Conservation (phyloP, 2,888 invertebrate genomes). For the Rhagium mordax region DNA sequence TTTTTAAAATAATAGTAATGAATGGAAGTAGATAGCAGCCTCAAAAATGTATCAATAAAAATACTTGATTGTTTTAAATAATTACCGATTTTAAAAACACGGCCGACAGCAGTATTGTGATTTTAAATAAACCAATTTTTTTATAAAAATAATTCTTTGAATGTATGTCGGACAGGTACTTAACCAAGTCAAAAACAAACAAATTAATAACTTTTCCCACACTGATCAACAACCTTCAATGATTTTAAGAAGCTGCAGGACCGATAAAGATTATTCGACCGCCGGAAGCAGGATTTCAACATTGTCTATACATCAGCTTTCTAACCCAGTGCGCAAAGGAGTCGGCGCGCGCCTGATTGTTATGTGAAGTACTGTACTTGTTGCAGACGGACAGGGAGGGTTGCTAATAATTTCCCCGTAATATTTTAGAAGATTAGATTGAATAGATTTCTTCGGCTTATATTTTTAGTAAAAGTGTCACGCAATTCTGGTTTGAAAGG, state of each 20-base stretch:
- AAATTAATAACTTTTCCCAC: too few species aligned
- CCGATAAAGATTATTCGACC: background rate
- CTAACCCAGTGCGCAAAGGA: background rate
- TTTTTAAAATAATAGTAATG: too few species aligned
- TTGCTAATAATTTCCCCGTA: background rate
- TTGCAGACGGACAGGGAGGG: background rate
- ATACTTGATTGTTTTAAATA: too few species aligned
- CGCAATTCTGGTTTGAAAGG: background rate
- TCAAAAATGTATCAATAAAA: too few species aligned
- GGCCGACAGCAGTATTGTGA: too few species aligned
- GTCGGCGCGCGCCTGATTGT: background rate
- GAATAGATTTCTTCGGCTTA: background rate
- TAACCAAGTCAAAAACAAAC: too few species aligned
- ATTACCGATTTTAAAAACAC: too few species aligned
- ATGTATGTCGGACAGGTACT: too few species aligned
- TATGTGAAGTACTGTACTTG: conserved; percentile 3
- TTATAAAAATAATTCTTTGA: too few species aligned
- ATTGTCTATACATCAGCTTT: background rate
- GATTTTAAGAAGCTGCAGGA: background rate
- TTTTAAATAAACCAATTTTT: too few species aligned
- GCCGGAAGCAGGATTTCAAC: conserved; percentile 11
- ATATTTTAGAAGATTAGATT: background rate
- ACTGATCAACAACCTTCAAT: background rate
- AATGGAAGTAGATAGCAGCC: too few species aligned
- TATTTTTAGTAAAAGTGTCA: background rate